Percentiles rank a stretch among this genome's conserved stretches.
Conservation (phyloP, 2,113 vertebrate species). For the Corythoichthys haematopterus region DNA sequence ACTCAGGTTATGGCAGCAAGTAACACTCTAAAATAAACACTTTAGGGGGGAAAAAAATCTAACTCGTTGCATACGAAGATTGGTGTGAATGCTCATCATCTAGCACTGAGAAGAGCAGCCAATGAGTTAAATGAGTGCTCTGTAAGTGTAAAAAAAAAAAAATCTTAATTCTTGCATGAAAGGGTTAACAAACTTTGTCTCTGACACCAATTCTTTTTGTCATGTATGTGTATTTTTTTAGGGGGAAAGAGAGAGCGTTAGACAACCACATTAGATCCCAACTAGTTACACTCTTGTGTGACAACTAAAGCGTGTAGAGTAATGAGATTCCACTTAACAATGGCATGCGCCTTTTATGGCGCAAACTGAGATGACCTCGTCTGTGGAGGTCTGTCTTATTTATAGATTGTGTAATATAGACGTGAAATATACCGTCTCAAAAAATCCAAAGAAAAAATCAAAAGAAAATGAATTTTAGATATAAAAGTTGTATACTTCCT, state of each 20-base stretch:
- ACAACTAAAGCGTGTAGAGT: neutral
- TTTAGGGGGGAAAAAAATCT: too few relatives aligned
- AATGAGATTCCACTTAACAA: neutral
- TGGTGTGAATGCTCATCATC: too few relatives aligned
- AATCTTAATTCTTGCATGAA: too few relatives aligned
- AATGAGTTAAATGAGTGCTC: too few relatives aligned
- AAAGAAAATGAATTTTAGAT: too few relatives aligned
- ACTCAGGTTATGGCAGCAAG: too few relatives aligned
- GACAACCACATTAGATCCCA: neutral
- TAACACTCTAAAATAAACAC: too few relatives aligned
- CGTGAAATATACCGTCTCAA: neutral
- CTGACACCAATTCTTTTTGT: neutral
- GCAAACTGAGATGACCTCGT: neutral
- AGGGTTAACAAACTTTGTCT: too few relatives aligned
- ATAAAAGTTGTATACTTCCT: too few relatives aligned
- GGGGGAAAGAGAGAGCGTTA: neutral
- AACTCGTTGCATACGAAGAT: too few relatives aligned
- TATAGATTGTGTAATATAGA: neutral
- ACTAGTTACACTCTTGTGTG: neutral
- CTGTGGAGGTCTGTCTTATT: neutral
- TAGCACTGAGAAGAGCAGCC: too few relatives aligned
- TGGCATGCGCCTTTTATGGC: neutral
- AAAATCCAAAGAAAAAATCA: neutral
- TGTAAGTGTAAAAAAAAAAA: too few relatives aligned
- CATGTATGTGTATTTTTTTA: neutral